phyloP scores from a whole-genome alignment of 2,797 vertebrate genomes.

The Eremophila alpestris region DNA sequence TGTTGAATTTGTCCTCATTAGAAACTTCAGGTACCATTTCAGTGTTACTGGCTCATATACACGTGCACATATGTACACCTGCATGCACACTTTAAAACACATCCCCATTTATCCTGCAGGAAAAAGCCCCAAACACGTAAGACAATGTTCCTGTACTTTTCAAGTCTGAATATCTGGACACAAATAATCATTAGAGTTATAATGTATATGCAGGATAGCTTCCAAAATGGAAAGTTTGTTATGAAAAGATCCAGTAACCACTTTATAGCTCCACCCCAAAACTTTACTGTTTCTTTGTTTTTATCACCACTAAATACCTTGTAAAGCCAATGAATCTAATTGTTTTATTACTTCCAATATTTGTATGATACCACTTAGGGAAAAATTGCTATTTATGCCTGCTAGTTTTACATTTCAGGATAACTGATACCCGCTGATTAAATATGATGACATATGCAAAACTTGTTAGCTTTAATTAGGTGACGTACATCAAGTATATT shows the following conservation, averaged over 20 bases:
- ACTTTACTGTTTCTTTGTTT: background rate
- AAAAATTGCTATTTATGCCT: background rate
- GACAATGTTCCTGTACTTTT: background rate
- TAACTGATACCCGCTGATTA: background rate
- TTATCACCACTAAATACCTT: background rate
- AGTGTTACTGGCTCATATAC: background rate
- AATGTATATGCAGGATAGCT: background rate
- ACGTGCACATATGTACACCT: accelerated
- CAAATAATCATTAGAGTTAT: background rate
- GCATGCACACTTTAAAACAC: background rate
- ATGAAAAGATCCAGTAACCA: background rate
- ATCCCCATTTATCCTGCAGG: background rate
- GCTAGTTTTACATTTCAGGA: background rate
- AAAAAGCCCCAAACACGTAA: background rate
- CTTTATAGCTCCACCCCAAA: background rate
- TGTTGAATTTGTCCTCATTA: background rate
- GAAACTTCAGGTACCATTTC: background rate
- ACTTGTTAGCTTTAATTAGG: background rate
- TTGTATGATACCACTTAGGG: background rate
- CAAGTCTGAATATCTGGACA: background rate
- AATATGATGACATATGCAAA: background rate
- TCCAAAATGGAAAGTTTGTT: background rate
- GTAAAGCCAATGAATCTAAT: background rate
- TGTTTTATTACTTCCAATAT: background rate
- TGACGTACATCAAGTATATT: background rate